phyloP scores from a whole-genome alignment of 2,797 vertebrate genomes.

The Nyctibius grandis region DNA sequence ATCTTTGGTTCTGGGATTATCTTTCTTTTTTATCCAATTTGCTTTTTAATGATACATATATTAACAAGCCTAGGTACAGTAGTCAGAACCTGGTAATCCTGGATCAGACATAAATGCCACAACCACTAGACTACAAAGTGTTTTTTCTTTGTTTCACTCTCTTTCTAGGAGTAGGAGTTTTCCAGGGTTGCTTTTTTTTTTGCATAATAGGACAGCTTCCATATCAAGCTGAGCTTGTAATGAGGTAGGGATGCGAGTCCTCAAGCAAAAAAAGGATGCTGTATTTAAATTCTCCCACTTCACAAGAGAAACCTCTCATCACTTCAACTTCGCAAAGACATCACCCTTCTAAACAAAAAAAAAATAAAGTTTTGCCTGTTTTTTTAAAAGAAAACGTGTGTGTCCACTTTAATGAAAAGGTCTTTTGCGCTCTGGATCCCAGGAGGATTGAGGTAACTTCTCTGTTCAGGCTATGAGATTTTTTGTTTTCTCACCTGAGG shows the following conservation, averaged over 20 bases:
- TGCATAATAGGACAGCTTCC: background rate
- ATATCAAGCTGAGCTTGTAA: background rate
- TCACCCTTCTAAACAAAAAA: background rate
- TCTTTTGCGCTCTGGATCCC: background rate
- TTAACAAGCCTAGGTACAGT: background rate
- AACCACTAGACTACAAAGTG: background rate
- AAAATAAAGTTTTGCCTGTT: accelerated
- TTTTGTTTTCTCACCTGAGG: background rate
- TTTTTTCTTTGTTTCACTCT: background rate
- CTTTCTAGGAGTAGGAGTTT: background rate
- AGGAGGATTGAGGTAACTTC: background rate
- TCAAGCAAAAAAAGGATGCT: background rate
- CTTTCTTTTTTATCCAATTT: background rate
- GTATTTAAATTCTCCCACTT: background rate
- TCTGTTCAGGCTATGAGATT: background rate
- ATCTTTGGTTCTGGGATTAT: background rate
- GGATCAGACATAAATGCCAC: background rate
- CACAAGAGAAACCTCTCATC: background rate
- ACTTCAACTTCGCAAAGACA: background rate
- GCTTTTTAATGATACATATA: background rate
- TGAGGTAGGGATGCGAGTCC: background rate
- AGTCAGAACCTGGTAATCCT: background rate
- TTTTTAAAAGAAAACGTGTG: background rate
- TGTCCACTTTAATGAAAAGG: background rate
- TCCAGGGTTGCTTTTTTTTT: background rate